These are phyloP conservation scores for Micoletzkya japonica DNA, from an alignment of 2,888 invertebrate species.

Conservation along the genomic window DNA sequence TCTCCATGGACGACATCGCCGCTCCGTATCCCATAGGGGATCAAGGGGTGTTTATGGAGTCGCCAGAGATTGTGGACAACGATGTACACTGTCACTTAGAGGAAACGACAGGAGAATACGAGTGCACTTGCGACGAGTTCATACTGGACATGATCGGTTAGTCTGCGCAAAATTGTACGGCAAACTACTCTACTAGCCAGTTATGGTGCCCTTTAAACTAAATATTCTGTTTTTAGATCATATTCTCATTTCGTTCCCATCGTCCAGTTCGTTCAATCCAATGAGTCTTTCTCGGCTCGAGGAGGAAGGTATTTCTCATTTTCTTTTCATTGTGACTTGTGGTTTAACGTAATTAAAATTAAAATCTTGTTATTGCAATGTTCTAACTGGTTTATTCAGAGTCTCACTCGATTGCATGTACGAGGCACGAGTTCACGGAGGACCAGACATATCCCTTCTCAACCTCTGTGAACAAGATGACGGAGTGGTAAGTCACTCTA, in stretches of 20 bases:
- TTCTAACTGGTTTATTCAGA: conserved; percentile 2
- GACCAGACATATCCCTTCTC: conserved; percentile 2
- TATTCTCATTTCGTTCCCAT: conserved; percentile 21
- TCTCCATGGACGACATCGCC: too few species aligned
- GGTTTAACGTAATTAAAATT: not conserved
- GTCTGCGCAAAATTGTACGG: too few species aligned
- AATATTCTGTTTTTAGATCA: not conserved
- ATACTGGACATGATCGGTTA: too few species aligned
- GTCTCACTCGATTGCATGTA: conserved; percentile 24
- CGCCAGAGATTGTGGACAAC: conserved; percentile 12
- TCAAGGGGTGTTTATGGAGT: conserved; percentile 7
- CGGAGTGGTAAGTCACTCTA: conserved; percentile 23
- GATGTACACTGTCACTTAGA: not conserved
- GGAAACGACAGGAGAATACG: not conserved
- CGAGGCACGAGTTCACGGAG: conserved; percentile 18
- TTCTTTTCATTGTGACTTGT: not conserved
- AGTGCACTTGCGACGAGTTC: too few species aligned
- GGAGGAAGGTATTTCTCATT: conserved; percentile 14
- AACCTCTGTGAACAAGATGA: conserved; percentile 21
- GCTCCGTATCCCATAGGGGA: too few species aligned
- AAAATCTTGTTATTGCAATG: not conserved
- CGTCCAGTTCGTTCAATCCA: conserved; percentile 24
- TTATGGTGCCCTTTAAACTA: too few species aligned
- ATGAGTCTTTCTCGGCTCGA: conserved; percentile 3
- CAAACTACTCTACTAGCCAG: too few species aligned